Conservation (phyloP, 2,888 invertebrate genomes). For the Rhagophthalmus giganteus region DNA sequence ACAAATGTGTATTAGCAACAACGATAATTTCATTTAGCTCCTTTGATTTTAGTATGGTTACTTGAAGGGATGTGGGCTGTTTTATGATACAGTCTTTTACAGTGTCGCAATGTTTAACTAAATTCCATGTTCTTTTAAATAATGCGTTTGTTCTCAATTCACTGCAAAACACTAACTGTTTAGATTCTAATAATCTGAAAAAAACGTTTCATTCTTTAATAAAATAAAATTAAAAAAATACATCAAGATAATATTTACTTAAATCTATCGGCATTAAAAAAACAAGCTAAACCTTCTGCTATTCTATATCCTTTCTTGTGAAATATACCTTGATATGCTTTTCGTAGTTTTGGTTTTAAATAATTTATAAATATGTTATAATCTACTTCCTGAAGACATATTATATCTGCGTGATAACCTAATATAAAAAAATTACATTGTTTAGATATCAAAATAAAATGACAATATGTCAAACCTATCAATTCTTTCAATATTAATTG, state of each 20-base stretch:
- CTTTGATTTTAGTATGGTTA: constrained; percentile 59
- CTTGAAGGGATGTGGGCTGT: constrained; percentile 69
- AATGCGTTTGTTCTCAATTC: constrained; percentile 59
- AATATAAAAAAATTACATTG: background rate
- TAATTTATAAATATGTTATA: constrained; percentile 70
- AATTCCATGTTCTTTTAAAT: constrained; percentile 61
- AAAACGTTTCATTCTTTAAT: constrained; percentile 3
- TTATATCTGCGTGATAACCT: constrained; percentile 88
- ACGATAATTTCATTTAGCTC: constrained; percentile 65
- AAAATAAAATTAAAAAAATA: too few relatives aligned
- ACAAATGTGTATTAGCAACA: constrained; percentile 86
- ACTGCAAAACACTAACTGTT: constrained; percentile 61
- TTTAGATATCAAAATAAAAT: background rate
- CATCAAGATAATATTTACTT: constrained; percentile 56
- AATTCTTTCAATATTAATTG: constrained; percentile 77
- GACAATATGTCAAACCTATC: constrained; percentile 21
- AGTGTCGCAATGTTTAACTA: constrained; percentile 60
- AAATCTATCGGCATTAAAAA: constrained; percentile 73
- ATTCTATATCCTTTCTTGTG: constrained; percentile 73
- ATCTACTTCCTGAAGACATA: constrained; percentile 95
- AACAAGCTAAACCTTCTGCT: constrained; percentile 81
- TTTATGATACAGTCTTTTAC: constrained; percentile 61
- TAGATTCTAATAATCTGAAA: constrained; percentile 57
- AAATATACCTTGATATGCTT: constrained; percentile 63
- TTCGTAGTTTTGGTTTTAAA: constrained; percentile 63